A percentile compares a stretch with the other conserved stretches of the same genome.
Evolutionary conservation across 2,113 vertebrate genomes (phyloP).

Genomic region (Pyrgilauda ruficollis): DNA sequence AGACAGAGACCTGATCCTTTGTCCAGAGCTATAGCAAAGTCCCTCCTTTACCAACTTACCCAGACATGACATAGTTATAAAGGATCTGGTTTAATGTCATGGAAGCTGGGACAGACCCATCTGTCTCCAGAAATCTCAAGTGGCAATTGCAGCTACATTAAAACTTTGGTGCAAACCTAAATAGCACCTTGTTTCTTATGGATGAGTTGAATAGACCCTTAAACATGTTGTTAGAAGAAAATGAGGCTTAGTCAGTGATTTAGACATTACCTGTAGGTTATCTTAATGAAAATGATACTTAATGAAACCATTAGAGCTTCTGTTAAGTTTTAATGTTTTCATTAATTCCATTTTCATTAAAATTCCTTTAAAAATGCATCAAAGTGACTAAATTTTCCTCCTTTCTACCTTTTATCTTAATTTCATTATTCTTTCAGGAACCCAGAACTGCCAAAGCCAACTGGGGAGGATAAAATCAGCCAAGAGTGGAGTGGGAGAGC

Average conservation of each 20-base stretch:
- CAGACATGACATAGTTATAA: background rate
- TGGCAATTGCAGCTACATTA: background rate
- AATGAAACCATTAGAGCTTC: background rate
- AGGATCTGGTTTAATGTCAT: background rate
- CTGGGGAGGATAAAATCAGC: background rate
- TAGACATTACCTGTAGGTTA: background rate
- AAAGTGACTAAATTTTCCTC: background rate
- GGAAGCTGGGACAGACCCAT: background rate
- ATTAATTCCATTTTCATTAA: background rate
- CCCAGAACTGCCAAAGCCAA: background rate
- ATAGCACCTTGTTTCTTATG: background rate
- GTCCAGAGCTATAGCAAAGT: background rate
- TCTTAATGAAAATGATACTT: background rate
- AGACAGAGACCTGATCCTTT: background rate
- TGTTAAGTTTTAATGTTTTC: background rate
- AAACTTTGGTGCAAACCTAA: background rate
- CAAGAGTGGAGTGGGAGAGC: background rate
- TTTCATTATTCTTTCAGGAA: background rate
- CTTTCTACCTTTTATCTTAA: background rate
- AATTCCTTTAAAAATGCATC: background rate
- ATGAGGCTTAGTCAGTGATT: background rate
- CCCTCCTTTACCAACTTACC: background rate
- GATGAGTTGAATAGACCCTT: background rate
- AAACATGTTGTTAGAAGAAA: background rate
- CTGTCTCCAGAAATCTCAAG: background rate